Conservation (phyloP, 2,888 invertebrate genomes). For the Furcula furcula region DNA sequence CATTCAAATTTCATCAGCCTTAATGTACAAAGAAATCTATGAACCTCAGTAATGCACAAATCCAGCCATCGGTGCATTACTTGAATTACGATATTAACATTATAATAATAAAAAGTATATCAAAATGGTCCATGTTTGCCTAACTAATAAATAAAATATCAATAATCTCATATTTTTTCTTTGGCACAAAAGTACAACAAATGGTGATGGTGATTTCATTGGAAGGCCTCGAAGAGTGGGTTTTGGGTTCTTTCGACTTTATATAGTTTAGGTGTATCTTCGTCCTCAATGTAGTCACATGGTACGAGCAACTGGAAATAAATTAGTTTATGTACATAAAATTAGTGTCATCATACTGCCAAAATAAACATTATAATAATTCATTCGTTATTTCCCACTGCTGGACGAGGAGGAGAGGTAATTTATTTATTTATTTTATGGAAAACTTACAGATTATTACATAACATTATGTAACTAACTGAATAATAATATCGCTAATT, state of each 20-base stretch:
- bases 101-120: constrained; percentile 19
- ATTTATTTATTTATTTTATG: no score
- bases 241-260: constrained; percentile 57
- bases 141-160: constrained; percentile 18
- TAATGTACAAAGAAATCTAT: no score
- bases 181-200: constrained; percentile 28
- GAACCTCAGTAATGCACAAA: constrained; percentile 39
- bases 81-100: constrained; percentile 9
- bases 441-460: no score
- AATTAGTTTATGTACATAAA: no score
- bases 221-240: constrained; percentile 54
- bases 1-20: no score
- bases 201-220: constrained; percentile 34
- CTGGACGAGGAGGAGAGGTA: no score
- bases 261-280: constrained; percentile 49
- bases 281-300: constrained; percentile 61
- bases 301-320: constrained; percentile 54
- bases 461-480: no score
- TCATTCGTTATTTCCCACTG: no score
- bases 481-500: no score
- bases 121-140: constrained; percentile 32
- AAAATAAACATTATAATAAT: no score
- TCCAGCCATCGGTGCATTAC: constrained; percentile 56
- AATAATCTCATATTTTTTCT: constrained; percentile 21
- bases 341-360: no score